Evolutionary conservation across 2,888 invertebrate species (phyloP).

Genomic region (Hipparchia sbordonii): DNA sequence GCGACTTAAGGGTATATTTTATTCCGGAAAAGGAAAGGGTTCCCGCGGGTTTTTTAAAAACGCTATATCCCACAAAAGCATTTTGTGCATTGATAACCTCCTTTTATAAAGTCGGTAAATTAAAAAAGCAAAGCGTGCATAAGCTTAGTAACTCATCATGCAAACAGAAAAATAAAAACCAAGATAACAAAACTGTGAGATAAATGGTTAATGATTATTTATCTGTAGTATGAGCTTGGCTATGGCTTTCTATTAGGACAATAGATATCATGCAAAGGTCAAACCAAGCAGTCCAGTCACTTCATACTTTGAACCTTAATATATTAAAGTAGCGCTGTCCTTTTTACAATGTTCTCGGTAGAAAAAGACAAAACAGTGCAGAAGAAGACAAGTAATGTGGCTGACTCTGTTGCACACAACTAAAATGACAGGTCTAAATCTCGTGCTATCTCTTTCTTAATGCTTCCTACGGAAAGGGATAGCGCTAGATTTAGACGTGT

Average conservation of each 20-base stretch:
- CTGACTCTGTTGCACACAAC: no score
- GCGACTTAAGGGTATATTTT: no score
- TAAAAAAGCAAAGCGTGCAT: neutral
- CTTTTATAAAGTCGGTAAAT: no score
- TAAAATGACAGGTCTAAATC: no score
- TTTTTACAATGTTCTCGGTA: no score
- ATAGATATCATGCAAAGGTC: conserved; percentile 16
- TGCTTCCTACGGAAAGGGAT: neutral
- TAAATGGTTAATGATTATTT: neutral
- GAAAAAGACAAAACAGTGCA: no score
- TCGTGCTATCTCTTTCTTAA: neutral
- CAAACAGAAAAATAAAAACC: neutral
- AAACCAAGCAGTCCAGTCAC: conserved; percentile 2
- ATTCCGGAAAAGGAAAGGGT: no score
- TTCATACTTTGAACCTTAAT: neutral
- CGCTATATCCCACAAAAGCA: no score
- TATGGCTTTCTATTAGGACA: neutral
- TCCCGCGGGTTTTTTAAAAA: no score
- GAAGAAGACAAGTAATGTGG: no score
- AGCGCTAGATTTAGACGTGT: neutral
- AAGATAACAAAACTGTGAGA: neutral
- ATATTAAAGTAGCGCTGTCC: neutral
- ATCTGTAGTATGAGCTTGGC: no score
- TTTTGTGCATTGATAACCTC: no score
- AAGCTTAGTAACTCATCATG: neutral